Base-by-base conservation (phyloP, 2,888 invertebrate genomes). In the Eupithecia subumbrata region DNA sequence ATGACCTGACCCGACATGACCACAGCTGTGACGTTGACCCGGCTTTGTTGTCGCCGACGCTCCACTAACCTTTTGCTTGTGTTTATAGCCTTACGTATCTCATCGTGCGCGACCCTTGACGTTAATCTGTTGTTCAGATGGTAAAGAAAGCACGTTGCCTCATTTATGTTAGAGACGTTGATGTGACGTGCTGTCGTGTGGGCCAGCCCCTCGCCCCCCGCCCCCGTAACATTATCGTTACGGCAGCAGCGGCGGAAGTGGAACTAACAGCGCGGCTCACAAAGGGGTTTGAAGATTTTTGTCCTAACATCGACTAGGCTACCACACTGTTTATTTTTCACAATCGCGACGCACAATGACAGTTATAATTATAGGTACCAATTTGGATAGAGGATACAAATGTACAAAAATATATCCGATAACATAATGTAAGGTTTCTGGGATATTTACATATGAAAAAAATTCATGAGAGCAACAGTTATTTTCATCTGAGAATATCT, bases 31-130 rank as follows among this genome's bases (percentile, higher is more conserved):
- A 25, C 75, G 64, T 34, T 66, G 69, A 60, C 66, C 70, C 45
- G 48, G 52, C 73, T 70, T 67, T 48, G 48, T 48, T 48, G 45
- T 48, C 56, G 72, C 40, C 52, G 56, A 60, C 68, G 52, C 40
- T 67, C 63, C 74, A 72, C 56, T 71, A 71, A 71, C 76, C 76
- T 76, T 74, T 72, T 48, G 16, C 22, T 37, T 64, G 71, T 56
- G 70, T 71, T 69, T 45, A 67, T 67, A 52, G 60, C 34, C 69
- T 52, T 25, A 18, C 16, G 12, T 37, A 22, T 25, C 63, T 34
- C n/a, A 69, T 43, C 52, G 60, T 45, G 67, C 14, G 12, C 56
- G 66, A 22, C 72, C 56, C 60, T 48, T 71, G 25, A 45, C 48
- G 34, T 37, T 63, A 45, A 71, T 25, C 67, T 68, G 63, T 69